These are phyloP conservation scores for Drosophila funebris DNA, from an alignment of 1,140 invertebrate species.

Conservation along the genomic window DNA sequence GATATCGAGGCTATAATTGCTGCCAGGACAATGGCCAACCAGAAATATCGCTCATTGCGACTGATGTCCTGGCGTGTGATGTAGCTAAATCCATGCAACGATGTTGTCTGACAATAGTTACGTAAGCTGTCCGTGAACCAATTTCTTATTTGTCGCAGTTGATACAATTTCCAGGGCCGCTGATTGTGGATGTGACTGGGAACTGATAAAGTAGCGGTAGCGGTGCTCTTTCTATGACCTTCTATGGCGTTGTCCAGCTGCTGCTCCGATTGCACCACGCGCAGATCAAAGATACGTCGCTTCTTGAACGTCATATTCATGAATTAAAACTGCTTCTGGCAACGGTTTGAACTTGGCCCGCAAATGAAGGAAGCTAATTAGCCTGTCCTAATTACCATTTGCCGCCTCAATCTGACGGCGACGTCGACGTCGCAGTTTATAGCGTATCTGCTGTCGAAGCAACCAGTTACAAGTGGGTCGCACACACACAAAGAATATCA, in stretches of 20 bases:
- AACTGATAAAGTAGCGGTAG: neutral
- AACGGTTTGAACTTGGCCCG: neutral
- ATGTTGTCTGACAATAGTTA: slow-evolving; percentile 84
- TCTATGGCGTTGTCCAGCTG: slow-evolving; percentile 21
- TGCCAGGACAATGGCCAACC: slow-evolving; percentile 83
- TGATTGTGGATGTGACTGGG: neutral
- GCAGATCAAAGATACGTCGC: slow-evolving; percentile 67
- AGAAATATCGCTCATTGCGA: slow-evolving; percentile 75
- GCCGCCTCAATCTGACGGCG: slow-evolving; percentile 14
- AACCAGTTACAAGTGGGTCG: slow-evolving; percentile 76
- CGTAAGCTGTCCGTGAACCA: slow-evolving; percentile 75
- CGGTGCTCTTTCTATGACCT: slow-evolving; percentile 4
- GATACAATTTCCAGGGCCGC: neutral
- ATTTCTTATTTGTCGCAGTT: slow-evolving; percentile 29
- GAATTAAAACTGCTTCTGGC: neutral
- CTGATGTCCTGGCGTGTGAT: slow-evolving; percentile 71
- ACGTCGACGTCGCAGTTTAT: slow-evolving; percentile 38
- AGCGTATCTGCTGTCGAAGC: slow-evolving; percentile 58
- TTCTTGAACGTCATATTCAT: slow-evolving; percentile 64
- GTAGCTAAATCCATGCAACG: slow-evolving; percentile 81
- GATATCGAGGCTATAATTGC: slow-evolving; percentile 83
- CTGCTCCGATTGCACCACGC: slow-evolving; percentile 56
- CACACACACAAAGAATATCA: slow-evolving; percentile 85
- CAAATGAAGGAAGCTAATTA: slow-evolving; percentile 39
- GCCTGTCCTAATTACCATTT: slow-evolving; percentile 50